Base-by-base conservation (phyloP, 30 jellyfish, hydroid and myxozoan species). In the Turritopsis dohrnii region DNA sequence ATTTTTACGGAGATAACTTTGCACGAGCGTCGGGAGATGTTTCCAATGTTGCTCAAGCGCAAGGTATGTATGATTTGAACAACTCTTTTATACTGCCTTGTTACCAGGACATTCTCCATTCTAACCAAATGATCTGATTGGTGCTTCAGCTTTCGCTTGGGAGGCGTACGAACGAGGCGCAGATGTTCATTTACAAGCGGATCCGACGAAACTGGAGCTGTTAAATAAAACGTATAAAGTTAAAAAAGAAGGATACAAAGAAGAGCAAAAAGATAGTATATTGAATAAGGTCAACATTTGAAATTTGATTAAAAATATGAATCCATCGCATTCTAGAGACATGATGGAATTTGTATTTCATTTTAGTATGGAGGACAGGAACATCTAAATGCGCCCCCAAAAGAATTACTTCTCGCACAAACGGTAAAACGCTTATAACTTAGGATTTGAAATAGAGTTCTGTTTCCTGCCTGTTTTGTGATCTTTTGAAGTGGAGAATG, bases 171-270 rank as follows among this genome's bases (percentile, higher is more conserved):
- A 95, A 72, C 82, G 94, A 69, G 99, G 99, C 4, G 96, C 97
- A 16, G 99, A 95, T 83, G 99, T 95, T 19, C 99, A 95, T 66
- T 75, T 95, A 22, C 99, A 86, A 75, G 97, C 99, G 8, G 99
- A 95, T 84, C 99, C 99, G 23, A 95, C 99, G 24, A 95, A 95
- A 84, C 84, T 90, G 52, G 99, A 95, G 21, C 66, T 95, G 27
- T 86, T 95, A 24, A 89, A 88, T 66, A 93, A 85, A 81, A 95
- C 95, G 71, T 93, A 77, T 65, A 88, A 93, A 88, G 96, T 93
- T 53, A 93, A 93, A 75, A 93, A 93, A 53, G 98, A 93, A 1
- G 91, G 83, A 26, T 84, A 83, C 76, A 90, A 93, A 66, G 83
- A 82, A 74, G 96, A 89, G 7, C 90, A 87, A 52, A 88, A 93